Percentiles rank a stretch among this genome's conserved stretches.
phyloP scores from a whole-genome alignment of 2,113 vertebrate genomes.

The Platycercus adscitus region DNA sequence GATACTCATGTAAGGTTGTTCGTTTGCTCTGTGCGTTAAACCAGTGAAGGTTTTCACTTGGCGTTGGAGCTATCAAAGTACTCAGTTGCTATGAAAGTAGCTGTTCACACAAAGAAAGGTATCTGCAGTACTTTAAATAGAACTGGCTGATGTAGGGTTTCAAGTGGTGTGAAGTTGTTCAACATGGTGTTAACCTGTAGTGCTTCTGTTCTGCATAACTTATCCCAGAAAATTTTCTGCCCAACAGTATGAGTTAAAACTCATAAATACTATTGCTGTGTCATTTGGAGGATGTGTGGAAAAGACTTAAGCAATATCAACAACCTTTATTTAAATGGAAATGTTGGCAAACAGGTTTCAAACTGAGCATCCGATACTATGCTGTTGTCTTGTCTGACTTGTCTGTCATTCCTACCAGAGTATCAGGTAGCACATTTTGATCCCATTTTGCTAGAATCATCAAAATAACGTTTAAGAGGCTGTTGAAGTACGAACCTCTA shows the following conservation, averaged over 20 bases:
- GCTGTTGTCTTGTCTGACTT: neutral
- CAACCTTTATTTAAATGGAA: neutral
- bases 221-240: neutral
- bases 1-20: neutral
- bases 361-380: neutral
- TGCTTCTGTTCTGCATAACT: neutral
- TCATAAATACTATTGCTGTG: rapidly evolving
- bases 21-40: neutral
- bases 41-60: neutral
- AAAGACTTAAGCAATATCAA: neutral
- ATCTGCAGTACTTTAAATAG: neutral
- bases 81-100: neutral
- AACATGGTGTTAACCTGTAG: rapidly evolving
- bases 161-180: neutral
- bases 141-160: neutral
- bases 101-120: neutral
- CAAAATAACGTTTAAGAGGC: neutral
- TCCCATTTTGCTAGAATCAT: neutral
- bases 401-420: neutral
- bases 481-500: neutral
- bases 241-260: rapidly evolving
- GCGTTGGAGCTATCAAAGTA: neutral
- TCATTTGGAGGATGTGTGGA: neutral
- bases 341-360: neutral
- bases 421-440: neutral